phyloP scores from a whole-genome alignment of 2,797 vertebrate species.

The Etheostoma nigrum region DNA sequence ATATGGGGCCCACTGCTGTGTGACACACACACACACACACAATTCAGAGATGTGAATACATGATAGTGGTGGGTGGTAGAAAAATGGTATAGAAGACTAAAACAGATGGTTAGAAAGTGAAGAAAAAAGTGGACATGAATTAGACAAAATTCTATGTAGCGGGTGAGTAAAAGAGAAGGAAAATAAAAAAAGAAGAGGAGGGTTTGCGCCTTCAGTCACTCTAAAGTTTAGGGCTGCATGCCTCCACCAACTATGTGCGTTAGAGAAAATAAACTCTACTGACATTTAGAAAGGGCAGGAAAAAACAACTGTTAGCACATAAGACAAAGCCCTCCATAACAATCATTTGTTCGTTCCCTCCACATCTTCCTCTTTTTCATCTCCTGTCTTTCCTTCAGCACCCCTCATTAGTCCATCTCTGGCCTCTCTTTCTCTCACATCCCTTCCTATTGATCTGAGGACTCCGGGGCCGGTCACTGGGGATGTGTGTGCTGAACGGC shows the following conservation, averaged over 20 bases:
- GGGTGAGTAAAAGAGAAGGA: background rate
- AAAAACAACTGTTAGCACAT: slow-evolving; percentile 38
- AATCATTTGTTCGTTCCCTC: slow-evolving; percentile 43
- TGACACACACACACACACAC: slow-evolving; percentile 27
- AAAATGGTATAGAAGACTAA: slow-evolving; percentile 17
- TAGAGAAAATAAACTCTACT: slow-evolving; percentile 61
- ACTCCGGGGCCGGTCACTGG: slow-evolving; percentile 46
- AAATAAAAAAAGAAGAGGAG: background rate
- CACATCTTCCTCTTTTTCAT: slow-evolving; percentile 45
- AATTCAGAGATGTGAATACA: slow-evolving; percentile 43
- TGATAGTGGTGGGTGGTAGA: slow-evolving; percentile 33
- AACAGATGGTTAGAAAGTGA: slow-evolving; percentile 40
- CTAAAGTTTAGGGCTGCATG: slow-evolving; percentile 76
- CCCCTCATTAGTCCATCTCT: slow-evolving; percentile 65
- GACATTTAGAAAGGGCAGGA: slow-evolving; percentile 64
- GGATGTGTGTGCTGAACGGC: slow-evolving; percentile 44
- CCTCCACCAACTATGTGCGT: slow-evolving; percentile 73
- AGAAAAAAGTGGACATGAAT: slow-evolving; percentile 18
- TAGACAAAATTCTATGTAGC: background rate
- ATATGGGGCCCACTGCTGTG: slow-evolving; percentile 71
- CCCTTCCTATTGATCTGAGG: slow-evolving; percentile 58
- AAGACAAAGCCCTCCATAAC: slow-evolving; percentile 42
- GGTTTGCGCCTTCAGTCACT: slow-evolving; percentile 43
- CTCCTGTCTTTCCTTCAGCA: slow-evolving; percentile 42
- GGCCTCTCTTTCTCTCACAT: slow-evolving; percentile 61